Evolutionary conservation across 2,113 vertebrate genomes (phyloP).

Genomic region (Dunckerocampus dactyliophorus): DNA sequence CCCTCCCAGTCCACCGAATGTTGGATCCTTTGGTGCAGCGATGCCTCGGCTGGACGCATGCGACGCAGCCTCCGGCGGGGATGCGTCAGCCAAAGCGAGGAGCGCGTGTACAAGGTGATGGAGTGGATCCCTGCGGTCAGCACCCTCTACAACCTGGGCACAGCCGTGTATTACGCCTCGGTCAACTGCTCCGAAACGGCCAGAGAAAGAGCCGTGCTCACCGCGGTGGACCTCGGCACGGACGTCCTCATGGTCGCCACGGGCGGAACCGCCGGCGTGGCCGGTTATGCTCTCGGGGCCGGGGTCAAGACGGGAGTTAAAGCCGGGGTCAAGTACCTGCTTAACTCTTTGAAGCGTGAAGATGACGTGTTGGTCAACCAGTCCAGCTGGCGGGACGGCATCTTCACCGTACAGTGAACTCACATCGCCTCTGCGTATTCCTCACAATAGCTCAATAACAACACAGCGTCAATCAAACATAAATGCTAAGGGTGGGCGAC

Average conservation of each 20-base stretch:
- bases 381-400: conserved; percentile 57
- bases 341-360: conserved; percentile 66
- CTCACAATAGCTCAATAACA: too few species aligned
- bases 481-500: too few species aligned
- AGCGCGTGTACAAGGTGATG: conserved; percentile 65
- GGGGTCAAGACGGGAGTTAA: conserved; percentile 79
- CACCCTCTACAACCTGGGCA: conserved; percentile 83
- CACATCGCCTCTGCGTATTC: too few species aligned
- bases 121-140: conserved; percentile 78
- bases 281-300: conserved; percentile 64
- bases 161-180: conserved; percentile 82
- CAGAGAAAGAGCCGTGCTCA: conserved; percentile 77
- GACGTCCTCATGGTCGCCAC: conserved; percentile 73
- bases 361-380: conserved; percentile 72
- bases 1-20: conserved; percentile 37
- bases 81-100: conserved; percentile 72
- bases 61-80: conserved; percentile 27
- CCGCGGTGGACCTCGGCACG: conserved; percentile 78
- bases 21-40: conserved; percentile 62
- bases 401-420: conserved; percentile 48
- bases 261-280: conserved; percentile 54
- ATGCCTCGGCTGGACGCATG: conserved; percentile 11
- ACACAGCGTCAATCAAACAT: too few species aligned
- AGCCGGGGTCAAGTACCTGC: conserved; percentile 70
- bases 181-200: conserved; percentile 76